A percentile compares a stretch with the other conserved stretches of the same genome.
Evolutionary conservation across 2,113 vertebrate species (phyloP).

Genomic region (Melanocharis versteri): DNA sequence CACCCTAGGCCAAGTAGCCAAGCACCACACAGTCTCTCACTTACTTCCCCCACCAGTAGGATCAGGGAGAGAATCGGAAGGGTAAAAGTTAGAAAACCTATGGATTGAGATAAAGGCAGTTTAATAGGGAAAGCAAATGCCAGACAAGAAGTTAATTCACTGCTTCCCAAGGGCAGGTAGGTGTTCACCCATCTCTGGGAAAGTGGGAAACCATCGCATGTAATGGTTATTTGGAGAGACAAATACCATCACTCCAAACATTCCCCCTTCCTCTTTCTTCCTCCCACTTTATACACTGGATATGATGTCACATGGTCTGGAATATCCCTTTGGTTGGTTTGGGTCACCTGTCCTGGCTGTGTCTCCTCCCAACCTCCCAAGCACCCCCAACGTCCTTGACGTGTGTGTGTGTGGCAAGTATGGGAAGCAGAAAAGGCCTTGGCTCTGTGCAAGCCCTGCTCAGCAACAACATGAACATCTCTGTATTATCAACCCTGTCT

Average conservation of each 20-base stretch:
- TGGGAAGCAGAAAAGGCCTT: background rate
- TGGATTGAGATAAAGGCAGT: background rate
- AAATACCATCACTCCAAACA: background rate
- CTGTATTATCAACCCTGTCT: background rate
- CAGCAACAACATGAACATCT: background rate
- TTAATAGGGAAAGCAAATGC: background rate
- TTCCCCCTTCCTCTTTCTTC: background rate
- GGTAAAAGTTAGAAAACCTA: background rate
- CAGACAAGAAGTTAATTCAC: background rate
- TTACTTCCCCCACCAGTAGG: background rate
- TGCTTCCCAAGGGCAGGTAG: background rate
- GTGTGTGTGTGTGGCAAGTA: background rate
- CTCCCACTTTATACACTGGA: no score
- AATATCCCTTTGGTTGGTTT: background rate
- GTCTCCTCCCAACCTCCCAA: background rate
- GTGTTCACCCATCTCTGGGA: background rate
- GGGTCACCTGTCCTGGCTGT: background rate
- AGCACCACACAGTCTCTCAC: accelerated
- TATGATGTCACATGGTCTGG: background rate
- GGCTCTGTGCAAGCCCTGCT: background rate
- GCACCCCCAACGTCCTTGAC: accelerated
- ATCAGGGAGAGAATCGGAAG: background rate
- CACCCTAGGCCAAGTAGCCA: background rate
- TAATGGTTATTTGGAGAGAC: background rate
- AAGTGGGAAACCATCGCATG: accelerated